Evolutionary conservation across 2,113 vertebrate genomes (phyloP).

Genomic region (Alethe diademata): DNA sequence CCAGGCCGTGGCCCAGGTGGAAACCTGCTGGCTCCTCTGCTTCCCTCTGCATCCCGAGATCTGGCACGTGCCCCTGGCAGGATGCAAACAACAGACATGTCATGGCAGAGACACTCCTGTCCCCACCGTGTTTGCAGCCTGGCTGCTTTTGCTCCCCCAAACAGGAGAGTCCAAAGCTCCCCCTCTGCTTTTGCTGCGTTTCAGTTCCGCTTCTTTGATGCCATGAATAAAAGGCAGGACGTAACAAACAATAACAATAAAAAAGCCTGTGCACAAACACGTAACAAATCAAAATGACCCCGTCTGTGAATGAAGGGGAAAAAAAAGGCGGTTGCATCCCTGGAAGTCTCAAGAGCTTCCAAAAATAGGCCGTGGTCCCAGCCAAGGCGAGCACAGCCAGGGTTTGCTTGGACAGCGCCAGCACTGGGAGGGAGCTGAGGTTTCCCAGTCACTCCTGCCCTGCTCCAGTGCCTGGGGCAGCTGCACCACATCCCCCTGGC

Average conservation of each 20-base stretch:
- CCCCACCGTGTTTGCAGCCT: neutral
- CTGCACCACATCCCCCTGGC: neutral
- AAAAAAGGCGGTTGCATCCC: neutral
- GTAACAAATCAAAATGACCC: neutral
- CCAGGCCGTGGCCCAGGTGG: neutral
- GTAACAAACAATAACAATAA: neutral
- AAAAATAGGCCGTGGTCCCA: neutral
- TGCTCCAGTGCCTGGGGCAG: fast-evolving
- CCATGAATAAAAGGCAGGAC: neutral
- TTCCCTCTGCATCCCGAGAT: neutral
- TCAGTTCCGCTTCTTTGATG: neutral
- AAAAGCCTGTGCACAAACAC: neutral
- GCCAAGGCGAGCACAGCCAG: neutral
- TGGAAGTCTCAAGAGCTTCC: slow-evolving; percentile 40
- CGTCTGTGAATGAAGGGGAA: slow-evolving; percentile 24
- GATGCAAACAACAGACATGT: neutral
- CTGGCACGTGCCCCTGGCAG: neutral
- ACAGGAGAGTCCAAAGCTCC: neutral
- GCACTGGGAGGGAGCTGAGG: neutral
- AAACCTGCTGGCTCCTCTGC: neutral
- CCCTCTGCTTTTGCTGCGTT: fast-evolving
- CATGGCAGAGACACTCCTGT: neutral
- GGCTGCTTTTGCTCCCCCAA: neutral
- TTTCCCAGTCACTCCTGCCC: neutral
- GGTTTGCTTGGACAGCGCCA: neutral